A percentile compares a stretch with the other conserved stretches of the same genome.
phyloP scores from a whole-genome alignment of 2,888 invertebrate genomes.

The Plutella xylostella region DNA sequence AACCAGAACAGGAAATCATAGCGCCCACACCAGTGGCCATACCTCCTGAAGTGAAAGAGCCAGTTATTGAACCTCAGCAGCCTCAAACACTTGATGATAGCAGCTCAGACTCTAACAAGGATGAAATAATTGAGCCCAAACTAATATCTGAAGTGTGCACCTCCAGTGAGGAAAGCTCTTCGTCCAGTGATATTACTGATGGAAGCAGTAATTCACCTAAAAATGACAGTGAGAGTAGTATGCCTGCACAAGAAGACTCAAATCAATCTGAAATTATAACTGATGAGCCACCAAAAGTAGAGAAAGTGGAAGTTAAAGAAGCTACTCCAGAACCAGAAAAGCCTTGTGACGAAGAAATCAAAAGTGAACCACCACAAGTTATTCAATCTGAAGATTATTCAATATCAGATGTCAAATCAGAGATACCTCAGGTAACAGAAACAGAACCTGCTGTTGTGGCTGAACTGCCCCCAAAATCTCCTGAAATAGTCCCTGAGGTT shows the following conservation, averaged over 20 bases:
- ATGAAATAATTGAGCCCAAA: slow-evolving; percentile 46
- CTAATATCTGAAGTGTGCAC: slow-evolving; percentile 45
- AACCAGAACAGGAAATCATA: slow-evolving; percentile 16
- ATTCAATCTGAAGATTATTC: slow-evolving; percentile 49
- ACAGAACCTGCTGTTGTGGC: slow-evolving; percentile 14
- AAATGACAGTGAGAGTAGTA: slow-evolving; percentile 33
- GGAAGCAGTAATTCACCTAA: slow-evolving; percentile 59
- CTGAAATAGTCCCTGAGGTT: slow-evolving; percentile 17
- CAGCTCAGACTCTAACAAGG: slow-evolving; percentile 43
- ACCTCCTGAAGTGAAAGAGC: slow-evolving; percentile 19
- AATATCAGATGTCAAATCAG: slow-evolving; percentile 54
- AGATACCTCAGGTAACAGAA: slow-evolving; percentile 33
- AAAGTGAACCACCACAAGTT: slow-evolving; percentile 23
- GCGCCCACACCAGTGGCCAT: slow-evolving; percentile 24
- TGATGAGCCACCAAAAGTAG: slow-evolving; percentile 23
- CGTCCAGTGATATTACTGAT: slow-evolving; percentile 59
- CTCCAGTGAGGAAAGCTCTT: slow-evolving; percentile 59
- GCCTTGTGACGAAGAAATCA: slow-evolving; percentile 22
- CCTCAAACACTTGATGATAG: slow-evolving; percentile 36
- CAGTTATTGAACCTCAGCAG: slow-evolving; percentile 24
- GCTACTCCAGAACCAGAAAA: slow-evolving; percentile 20
- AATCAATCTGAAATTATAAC: slow-evolving; percentile 28
- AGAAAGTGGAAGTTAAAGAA: slow-evolving; percentile 20
- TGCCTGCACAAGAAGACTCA: slow-evolving; percentile 38
- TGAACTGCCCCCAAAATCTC: slow-evolving; percentile 10